Percentiles rank a stretch among this genome's conserved stretches.
These are phyloP conservation scores for Brachionus plicatilis DNA, from an alignment of 1,140 invertebrate species.

Conservation along the genomic window DNA sequence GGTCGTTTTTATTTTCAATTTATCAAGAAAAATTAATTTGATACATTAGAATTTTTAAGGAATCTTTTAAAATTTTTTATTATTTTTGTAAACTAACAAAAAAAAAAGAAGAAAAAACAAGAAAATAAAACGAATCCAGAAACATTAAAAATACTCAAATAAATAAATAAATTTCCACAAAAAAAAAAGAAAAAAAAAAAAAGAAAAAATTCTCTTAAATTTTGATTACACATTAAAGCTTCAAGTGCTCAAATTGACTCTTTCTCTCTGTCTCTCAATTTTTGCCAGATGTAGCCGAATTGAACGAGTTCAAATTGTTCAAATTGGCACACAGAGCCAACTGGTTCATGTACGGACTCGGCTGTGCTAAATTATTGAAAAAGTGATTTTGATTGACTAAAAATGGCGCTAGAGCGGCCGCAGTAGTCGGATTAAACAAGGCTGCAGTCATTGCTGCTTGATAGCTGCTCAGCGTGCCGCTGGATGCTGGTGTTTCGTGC, in stretches of 20 bases:
- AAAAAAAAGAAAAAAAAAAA: neutral
- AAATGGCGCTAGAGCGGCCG: slow-evolving; percentile 8
- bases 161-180: slow-evolving; percentile 29
- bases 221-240: neutral
- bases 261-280: neutral
- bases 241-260: neutral
- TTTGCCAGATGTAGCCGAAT: slow-evolving; percentile 14
- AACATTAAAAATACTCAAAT: neutral
- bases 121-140: neutral
- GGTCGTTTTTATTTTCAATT: neutral
- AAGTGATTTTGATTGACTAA: slow-evolving; percentile 4
- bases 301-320: neutral
- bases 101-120: neutral
- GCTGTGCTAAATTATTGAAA: neutral
- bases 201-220: neutral
- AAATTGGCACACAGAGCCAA: slow-evolving; percentile 22
- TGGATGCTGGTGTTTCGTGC: neutral
- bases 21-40: neutral
- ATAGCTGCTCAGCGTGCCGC: neutral
- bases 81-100: slow-evolving; percentile 26
- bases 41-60: neutral
- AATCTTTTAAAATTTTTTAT: slow-evolving; percentile 29
- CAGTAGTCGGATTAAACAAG: slow-evolving; percentile 16
- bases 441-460: neutral
- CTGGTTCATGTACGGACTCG: neutral